Base-by-base conservation (phyloP, 1,140 invertebrate genomes). In the Drosophila ercepeae region DNA sequence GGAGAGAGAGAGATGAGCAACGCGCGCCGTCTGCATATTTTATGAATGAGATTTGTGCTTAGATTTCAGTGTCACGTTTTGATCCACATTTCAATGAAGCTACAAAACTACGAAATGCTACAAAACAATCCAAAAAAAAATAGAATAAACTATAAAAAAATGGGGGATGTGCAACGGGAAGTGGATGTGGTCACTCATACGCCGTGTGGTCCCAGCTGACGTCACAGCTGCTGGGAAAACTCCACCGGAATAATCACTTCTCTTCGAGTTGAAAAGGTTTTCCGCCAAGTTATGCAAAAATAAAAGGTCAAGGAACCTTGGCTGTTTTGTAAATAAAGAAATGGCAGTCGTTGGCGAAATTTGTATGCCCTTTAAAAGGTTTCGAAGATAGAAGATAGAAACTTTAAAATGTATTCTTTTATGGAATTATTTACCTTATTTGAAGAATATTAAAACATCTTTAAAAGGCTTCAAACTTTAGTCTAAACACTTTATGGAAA, bases 1-100 rank as follows among this genome's bases (percentile, higher is more conserved):
- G 18, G 23, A 42, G 8, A 29, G 45, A 44, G 36, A 21, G 19
- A 19, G 39, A 7, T n/a, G 21, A 52, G 29, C 48, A 13, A 34
- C 39, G 61, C 29, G 52, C 61, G 55, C 55, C 34, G 57, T 54
- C 68, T 70, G 81, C 79, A 79, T 84, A 67, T 72, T 86, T 73
- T 76, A 86, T 84, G 81, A 84, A 84, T 84, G 76, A 73, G 81
- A 84, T 84, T 84, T 76, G 63, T 84, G 81, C 63, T 84, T 86
- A 69, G 81, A 81, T 84, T 84, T 84, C 81, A 81, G 76, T 84
- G 81, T 84, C 81, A 84, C 81, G 81, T 84, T 84, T 84, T 84
- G 81, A 81, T 84, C 81, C 76, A 84, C 76, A 70, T 84, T 86
- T 76, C 51, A 46, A 34, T 34, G 55, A 55, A 39, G 32, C 44